phyloP scores from a whole-genome alignment of 2,113 vertebrate species.

The Kobus ellipsiprymnus region DNA sequence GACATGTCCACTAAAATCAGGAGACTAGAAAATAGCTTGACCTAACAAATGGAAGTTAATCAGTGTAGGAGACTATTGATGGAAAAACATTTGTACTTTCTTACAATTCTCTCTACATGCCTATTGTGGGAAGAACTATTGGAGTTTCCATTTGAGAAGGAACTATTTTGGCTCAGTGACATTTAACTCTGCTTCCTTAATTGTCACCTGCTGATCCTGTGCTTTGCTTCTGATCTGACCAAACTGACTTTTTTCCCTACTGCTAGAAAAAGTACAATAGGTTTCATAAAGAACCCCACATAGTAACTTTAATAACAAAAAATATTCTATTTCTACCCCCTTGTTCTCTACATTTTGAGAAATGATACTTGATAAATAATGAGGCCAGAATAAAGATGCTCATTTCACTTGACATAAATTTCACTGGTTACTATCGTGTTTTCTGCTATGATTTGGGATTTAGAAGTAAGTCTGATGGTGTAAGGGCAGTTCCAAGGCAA shows the following conservation, averaged over 20 bases:
- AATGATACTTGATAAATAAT: neutral
- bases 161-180: constrained; percentile 44
- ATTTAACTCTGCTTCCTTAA: constrained; percentile 53
- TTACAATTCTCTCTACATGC: constrained; percentile 2
- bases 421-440: neutral
- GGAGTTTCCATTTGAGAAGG: constrained; percentile 36
- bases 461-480: neutral
- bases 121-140: constrained; percentile 20
- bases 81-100: constrained; percentile 19
- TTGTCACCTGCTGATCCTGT: constrained; percentile 46
- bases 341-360: neutral
- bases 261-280: neutral
- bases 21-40: neutral
- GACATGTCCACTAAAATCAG: neutral
- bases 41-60: constrained; percentile 12
- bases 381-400: neutral
- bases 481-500: neutral
- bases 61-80: neutral
- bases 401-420: neutral
- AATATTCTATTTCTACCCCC: neutral
- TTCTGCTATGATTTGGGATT: neutral
- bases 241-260: constrained; percentile 31
- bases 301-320: neutral
- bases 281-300: neutral
- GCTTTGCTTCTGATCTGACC: constrained; percentile 31